phyloP scores from a whole-genome alignment of 2,113 vertebrate genomes.

The Seriola quinqueradiata region DNA sequence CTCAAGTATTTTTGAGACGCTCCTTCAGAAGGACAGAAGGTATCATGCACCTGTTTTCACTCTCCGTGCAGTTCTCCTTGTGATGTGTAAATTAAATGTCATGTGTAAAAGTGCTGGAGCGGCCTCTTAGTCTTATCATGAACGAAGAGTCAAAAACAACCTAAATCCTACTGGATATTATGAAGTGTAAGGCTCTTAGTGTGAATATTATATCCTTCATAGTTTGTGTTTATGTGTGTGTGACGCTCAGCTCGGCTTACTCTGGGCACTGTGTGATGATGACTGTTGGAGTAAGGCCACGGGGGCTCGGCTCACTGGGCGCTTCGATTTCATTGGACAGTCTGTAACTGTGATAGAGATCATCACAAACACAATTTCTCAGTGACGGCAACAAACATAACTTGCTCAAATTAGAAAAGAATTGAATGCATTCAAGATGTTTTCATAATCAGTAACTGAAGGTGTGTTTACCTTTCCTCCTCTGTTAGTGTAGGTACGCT shows the following conservation, averaged over 20 bases:
- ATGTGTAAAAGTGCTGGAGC: too few species aligned
- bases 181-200: neutral
- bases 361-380: neutral
- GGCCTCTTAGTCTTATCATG: neutral
- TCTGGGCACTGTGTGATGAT: conserved; percentile 90
- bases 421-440: neutral
- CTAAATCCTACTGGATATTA: neutral
- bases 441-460: neutral
- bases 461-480: conserved; percentile 84
- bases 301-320: conserved; percentile 76
- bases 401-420: too few species aligned
- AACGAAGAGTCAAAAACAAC: neutral
- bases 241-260: conserved; percentile 76
- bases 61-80: neutral
- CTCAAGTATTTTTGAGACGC: too few species aligned
- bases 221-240: neutral
- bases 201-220: neutral
- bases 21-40: neutral
- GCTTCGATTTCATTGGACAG: conserved; percentile 91
- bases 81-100: neutral
- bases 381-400: neutral
- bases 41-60: neutral
- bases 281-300: conserved; percentile 84
- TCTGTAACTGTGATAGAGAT: conserved; percentile 84
- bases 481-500: conserved; percentile 86